Percentiles rank a stretch among this genome's conserved stretches.
Evolutionary conservation across 2,113 vertebrate genomes (phyloP).

Genomic region (Saccopteryx bilineata): DNA sequence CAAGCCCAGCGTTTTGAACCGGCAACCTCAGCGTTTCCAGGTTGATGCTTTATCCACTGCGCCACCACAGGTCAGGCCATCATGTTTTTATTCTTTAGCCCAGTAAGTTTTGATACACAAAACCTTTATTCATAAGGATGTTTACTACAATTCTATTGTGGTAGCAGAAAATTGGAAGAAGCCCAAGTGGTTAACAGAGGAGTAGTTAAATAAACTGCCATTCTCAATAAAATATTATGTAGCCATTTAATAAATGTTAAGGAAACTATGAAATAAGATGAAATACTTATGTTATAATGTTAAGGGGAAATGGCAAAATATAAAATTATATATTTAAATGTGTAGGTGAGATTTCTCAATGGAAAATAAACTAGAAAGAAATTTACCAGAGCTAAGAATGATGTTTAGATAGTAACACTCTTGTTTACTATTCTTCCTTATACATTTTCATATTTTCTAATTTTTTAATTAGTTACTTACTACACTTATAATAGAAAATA

Average conservation of each 20-base stretch:
- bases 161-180: not conserved
- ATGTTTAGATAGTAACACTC: not conserved
- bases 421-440: not conserved
- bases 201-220: conserved; percentile 34
- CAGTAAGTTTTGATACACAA: not conserved
- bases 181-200: not conserved
- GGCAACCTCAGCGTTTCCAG: too few relatives aligned
- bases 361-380: conserved; percentile 25
- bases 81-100: not conserved
- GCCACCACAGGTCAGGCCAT: too few relatives aligned
- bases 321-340: conserved; percentile 51
- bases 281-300: not conserved
- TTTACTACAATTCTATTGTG: not conserved
- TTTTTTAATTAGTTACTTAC: not conserved
- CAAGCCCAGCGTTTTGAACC: too few relatives aligned
- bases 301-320: conserved; percentile 40
- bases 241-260: conserved; percentile 29
- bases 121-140: not conserved
- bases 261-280: not conserved
- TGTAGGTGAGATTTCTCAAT: not conserved
- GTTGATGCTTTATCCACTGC: too few relatives aligned
- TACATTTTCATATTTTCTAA: not conserved
- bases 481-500: not conserved
- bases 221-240: not conserved
- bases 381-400: not conserved